Percentiles rank a stretch among this genome's conserved stretches.
Evolutionary conservation across 2,888 invertebrate genomes (phyloP).

Genomic region (Shargacucullia verbasci): DNA sequence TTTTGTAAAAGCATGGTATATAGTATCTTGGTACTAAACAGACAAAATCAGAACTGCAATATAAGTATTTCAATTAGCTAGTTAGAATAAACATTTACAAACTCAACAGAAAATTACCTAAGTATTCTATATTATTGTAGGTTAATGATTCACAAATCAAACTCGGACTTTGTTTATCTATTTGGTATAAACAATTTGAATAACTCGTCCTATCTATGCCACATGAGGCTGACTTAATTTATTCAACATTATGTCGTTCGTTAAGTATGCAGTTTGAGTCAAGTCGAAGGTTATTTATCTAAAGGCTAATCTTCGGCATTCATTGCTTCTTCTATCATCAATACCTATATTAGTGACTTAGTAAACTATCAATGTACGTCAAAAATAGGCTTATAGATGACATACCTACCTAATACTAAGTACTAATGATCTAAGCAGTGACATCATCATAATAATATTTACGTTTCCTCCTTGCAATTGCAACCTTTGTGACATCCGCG

Average conservation of each 20-base stretch:
- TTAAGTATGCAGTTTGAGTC: constrained; percentile 2
- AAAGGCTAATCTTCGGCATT: neutral
- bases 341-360: too few relatives aligned
- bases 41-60: neutral
- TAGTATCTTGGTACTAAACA: too few relatives aligned
- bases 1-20: neutral
- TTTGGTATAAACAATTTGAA: constrained; percentile 6
- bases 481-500: neutral
- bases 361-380: too few relatives aligned
- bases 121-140: neutral
- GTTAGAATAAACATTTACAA: constrained; percentile 8
- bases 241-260: constrained; percentile 12
- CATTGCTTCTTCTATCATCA: neutral
- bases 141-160: constrained; percentile 7
- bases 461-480: constrained; percentile 9
- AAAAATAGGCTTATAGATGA: too few relatives aligned
- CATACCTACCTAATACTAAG: too few relatives aligned
- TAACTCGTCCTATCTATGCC: constrained; percentile 8
- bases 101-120: neutral
- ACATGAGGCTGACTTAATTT: constrained; percentile 15
- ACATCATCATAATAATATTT: constrained; percentile 1
- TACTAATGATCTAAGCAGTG: constrained; percentile 15
- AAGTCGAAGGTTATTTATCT: constrained; percentile 3
- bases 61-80: neutral
- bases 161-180: constrained; percentile 18